Evolutionary conservation across 2,113 vertebrate species (phyloP).

Genomic region (Hyaena hyaena): DNA sequence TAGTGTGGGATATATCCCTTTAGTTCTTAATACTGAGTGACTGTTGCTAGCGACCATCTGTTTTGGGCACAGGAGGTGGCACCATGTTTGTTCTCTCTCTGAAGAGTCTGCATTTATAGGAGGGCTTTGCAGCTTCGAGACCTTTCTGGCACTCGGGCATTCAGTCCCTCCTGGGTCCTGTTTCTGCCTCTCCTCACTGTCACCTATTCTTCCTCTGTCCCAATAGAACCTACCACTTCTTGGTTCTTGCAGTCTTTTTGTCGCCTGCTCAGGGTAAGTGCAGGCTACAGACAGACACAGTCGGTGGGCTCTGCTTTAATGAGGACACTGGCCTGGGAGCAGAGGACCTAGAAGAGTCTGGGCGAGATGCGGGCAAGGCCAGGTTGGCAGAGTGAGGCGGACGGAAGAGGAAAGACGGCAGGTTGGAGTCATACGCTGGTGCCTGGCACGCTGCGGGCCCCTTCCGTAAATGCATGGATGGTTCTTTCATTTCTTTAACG

Average conservation of each 20-base stretch:
- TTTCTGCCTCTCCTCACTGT: neutral
- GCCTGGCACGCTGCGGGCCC: neutral
- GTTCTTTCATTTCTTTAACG: slow-evolving; percentile 70
- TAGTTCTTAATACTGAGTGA: neutral
- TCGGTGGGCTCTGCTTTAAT: neutral
- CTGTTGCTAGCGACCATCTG: neutral
- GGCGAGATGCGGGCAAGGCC: neutral
- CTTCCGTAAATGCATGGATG: slow-evolving; percentile 42
- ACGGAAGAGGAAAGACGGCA: neutral
- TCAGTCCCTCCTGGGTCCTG: neutral
- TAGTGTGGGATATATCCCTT: neutral
- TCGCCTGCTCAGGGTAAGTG: neutral
- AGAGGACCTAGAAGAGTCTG: neutral
- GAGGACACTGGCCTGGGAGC: neutral
- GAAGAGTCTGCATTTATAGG: neutral
- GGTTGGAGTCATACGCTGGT: neutral
- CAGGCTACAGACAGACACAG: neutral
- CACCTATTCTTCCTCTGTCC: neutral
- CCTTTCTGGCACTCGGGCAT: neutral
- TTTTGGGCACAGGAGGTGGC: neutral
- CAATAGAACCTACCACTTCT: neutral
- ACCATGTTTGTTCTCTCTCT: neutral
- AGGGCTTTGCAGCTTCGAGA: neutral
- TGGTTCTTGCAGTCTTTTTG: neutral
- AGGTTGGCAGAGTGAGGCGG: neutral